A percentile compares a stretch with the other conserved stretches of the same genome.
Conservation (phyloP, 2,113 vertebrate species). For the Sitta europaea region DNA sequence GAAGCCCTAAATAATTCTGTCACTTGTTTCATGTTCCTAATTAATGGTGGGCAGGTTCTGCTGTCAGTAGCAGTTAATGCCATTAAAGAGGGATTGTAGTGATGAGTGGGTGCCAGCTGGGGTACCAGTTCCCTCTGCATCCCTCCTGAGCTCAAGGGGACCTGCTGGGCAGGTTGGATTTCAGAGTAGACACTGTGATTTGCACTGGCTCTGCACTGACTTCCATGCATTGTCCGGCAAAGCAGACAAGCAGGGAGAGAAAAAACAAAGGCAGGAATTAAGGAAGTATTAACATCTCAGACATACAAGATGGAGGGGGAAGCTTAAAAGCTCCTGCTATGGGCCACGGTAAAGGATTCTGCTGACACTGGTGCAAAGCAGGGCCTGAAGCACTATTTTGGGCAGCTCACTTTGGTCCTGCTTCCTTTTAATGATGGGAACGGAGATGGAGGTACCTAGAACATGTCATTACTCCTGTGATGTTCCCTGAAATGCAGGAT, state of each 20-base stretch:
- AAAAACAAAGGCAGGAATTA: constrained; percentile 3
- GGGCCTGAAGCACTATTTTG: background rate
- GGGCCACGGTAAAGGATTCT: background rate
- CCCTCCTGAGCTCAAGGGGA: rapidly evolving
- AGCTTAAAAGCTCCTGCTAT: background rate
- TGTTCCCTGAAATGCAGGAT: background rate
- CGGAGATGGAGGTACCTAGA: background rate
- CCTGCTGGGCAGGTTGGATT: background rate
- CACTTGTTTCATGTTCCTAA: background rate
- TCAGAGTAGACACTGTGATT: background rate
- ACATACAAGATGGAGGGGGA: background rate
- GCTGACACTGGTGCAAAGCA: background rate
- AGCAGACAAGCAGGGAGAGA: background rate
- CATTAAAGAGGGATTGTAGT: background rate
- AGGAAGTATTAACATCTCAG: background rate
- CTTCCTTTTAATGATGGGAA: background rate
- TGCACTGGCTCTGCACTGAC: background rate
- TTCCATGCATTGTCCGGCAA: background rate
- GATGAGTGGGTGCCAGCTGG: background rate
- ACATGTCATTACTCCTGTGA: background rate
- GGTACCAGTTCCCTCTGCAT: background rate
- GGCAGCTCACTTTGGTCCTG: background rate
- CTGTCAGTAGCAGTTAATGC: background rate
- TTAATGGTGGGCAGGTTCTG: background rate
- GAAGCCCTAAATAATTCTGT: background rate